A percentile compares a stretch with the other conserved stretches of the same genome.
Conservation (phyloP, 92 coral and sea anemone genomes). For the Phymanthus crucifer region DNA sequence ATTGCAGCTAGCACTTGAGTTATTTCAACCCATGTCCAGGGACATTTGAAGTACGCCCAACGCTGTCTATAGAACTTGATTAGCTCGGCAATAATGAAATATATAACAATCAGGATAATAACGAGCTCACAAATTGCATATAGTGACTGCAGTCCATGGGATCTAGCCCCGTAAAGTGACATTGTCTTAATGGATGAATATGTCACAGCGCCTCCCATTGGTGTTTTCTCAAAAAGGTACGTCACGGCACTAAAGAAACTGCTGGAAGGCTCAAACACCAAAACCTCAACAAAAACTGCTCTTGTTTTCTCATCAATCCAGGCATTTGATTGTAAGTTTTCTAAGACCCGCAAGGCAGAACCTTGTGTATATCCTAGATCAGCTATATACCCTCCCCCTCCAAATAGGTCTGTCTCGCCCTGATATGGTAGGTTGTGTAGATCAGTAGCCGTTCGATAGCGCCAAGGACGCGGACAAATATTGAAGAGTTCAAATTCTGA, state of each 20-base stretch:
- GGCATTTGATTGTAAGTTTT: constrained; percentile 63
- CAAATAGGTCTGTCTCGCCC: constrained; percentile 50
- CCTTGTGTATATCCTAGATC: constrained; percentile 85
- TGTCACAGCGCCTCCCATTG: constrained; percentile 77
- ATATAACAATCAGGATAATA: constrained; percentile 64
- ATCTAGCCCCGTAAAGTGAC: constrained; percentile 79
- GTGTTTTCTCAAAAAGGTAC: constrained; percentile 67
- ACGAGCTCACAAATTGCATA: constrained; percentile 82
- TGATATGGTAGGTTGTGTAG: constrained; percentile 62
- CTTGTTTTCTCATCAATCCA: constrained; percentile 92
- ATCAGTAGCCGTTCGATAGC: constrained; percentile 52
- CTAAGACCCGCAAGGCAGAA: constrained; percentile 71
- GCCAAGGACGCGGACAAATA: constrained; percentile 92
- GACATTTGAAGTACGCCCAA: constrained; percentile 67
- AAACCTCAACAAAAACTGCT: constrained; percentile 86
- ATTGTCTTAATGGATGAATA: constrained; percentile 71
- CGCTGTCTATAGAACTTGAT: constrained; percentile 73
- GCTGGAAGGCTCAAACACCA: constrained; percentile 82
- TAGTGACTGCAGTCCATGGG: constrained; percentile 66
- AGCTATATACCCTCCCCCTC: constrained; percentile 92
- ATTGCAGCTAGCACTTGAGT: constrained; percentile 72
- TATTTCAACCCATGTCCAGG: constrained; percentile 85
- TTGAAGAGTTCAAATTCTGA: constrained; percentile 62
- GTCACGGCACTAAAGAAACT: constrained; percentile 87
- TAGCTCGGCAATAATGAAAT: constrained; percentile 71